Evolutionary conservation across 2,113 vertebrate species (phyloP), one percentile per base, ranked within the genome.

Genomic region (Apistogramma diplotaenia): DNA sequence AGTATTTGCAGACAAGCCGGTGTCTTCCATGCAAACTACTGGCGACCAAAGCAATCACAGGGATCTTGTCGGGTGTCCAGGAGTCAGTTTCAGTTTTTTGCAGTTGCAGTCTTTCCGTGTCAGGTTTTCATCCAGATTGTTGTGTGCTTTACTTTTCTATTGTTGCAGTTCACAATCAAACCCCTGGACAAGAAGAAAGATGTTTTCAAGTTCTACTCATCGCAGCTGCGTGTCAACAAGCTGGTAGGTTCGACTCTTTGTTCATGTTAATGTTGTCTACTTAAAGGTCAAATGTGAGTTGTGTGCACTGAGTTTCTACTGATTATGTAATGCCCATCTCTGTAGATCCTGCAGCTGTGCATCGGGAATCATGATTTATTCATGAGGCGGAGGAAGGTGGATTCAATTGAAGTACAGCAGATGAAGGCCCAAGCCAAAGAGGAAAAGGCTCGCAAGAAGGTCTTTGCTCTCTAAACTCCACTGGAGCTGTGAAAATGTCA

Each of bases 391-490:
- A 95, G 97, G 86, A 98, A 97, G 90, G 97, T 97, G 76, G 97
- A 97, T 81, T 97, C 97, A 9, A 95, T 96, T 35, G 97, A 99
- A 88, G 97, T 97, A 83, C 97, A 98, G 89, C 97, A 97, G 82
- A 98, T 98, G 97, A 98, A 98, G 92, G 96, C 96, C 89, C 97
- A 97, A 84, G 97, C 97, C 71, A 97, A 96, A 90, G 97, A 98
- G 85, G 97, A 97, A 92, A 97, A 97, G 86, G 96, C 97, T 1
- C 96, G 96, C 19, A 97, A 98, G 93, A 97, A 97, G 96, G 97
- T 97, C 27, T 21, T 82, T 7, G 6, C 4, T 11, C 4, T 29
- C 18, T 51, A 23, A 11, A 5, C 35, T 62, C 18, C 18, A 23
- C 16, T 18, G 8, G 8, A 80, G 18, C 8, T 53, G n/a, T 60